Conservation (phyloP, 35 echinoderm and acorn worm genomes). For the Antedon bifida region DNA sequence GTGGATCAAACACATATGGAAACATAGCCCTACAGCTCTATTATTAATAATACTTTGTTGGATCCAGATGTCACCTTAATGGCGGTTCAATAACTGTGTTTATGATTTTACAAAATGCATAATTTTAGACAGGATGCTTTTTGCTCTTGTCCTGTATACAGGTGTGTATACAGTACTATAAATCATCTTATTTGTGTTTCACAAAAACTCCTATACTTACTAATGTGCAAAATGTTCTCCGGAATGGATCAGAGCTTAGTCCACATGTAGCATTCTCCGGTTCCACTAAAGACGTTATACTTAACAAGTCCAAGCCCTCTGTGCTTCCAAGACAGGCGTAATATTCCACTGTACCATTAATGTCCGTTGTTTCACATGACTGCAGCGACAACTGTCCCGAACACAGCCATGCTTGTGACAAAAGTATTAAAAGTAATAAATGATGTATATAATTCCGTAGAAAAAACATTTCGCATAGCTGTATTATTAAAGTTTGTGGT, state of each 20-base stretch:
- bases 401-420: neutral
- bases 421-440: neutral
- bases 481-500: neutral
- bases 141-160: neutral
- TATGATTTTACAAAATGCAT: neutral
- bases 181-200: neutral
- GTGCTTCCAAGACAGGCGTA: constrained; percentile 29
- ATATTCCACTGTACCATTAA: constrained; percentile 46
- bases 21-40: no score
- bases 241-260: neutral
- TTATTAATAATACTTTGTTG: no score
- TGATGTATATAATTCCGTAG: neutral
- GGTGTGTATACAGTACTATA: no score
- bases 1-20: no score
- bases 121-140: neutral
- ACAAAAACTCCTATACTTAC: constrained; percentile 13
- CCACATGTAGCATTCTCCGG: constrained; percentile 63
- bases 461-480: neutral
- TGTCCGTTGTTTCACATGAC: constrained; percentile 27
- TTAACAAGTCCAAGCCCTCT: constrained; percentile 32
- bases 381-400: neutral
- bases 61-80: no score
- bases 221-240: constrained; percentile 45
- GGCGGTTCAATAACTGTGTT: neutral
- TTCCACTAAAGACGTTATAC: constrained; percentile 23